Base-by-base conservation (phyloP, 2,797 vertebrate genomes). In the Mormyrops attenuatus region DNA sequence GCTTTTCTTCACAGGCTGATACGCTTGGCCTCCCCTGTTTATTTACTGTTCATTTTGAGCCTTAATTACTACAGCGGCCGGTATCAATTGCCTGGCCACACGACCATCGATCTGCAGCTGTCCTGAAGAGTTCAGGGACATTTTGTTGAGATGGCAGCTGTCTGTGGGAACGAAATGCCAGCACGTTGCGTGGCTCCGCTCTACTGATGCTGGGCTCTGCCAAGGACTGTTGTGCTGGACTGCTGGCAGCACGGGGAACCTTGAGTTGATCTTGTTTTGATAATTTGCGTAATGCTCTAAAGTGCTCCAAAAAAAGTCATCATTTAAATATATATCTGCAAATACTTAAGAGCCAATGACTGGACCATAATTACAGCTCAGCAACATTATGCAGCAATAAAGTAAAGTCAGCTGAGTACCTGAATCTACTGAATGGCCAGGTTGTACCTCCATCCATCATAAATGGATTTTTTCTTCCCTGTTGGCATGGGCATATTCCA, bases 41-140 rank as follows among this genome's bases (percentile, higher is more conserved):
- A 93, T 93, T 94, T 93, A 93, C 92, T 91, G 90, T 93, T 92
- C 77, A 92, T 93, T 93, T 93, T 92, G 66, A 91, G 89, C 93
- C 93, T 94, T 94, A 94, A 94, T 95, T 94, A 92, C 91, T 89
- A 89, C 91, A 90, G 90, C 89, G 80, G 91, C 3, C 49, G 89
- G 89, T 93, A 94, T 95, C 92, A 94, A 95, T 93, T 91, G 85
- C 26, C 86, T 63, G 92, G 85, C 92, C 63, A 90, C 88, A 90
- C 63, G 22, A 82, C 91, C 93, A 93, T 94, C 73, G 92, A 94
- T 94, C 93, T 92, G 17, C 90, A 41, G 77, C 92, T 91, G 93
- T 92, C 92, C 91, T 90, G 91, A 87, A 50, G 77, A 55, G 91
- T 90, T 92, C 92, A 88, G 92, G 91, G 92, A 92, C 93, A 92